Evolutionary conservation across 2,797 vertebrate species (phyloP), one percentile per base, ranked within the genome.

Genomic region (Harpagifer antarcticus): DNA sequence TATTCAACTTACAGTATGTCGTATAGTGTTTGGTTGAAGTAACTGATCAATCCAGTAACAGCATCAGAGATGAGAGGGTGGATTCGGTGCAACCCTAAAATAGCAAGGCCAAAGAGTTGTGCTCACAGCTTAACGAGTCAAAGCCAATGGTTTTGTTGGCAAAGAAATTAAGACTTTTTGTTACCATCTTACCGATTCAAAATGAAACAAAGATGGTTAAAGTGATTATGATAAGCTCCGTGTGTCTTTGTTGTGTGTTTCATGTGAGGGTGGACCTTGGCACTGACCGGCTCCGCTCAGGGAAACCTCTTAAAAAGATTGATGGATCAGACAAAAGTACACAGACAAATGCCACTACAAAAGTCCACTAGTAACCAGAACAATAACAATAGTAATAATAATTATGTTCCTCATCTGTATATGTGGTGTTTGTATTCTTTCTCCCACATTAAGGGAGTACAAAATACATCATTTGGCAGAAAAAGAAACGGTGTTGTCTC

Each of bases 391-490:
- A 74, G 76, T 86, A 82, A 83, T 68, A 72, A 76, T 72, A 73
- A 78, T 78, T 71, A 82, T 77, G 84, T 44, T 86, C 74, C 52
- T 78, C 13, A 10, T 84, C 82, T 65, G 57, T 82, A 81, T 77
- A 75, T 55, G 75, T 85, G 81, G 63, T 79, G 79, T 74, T 82
- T 72, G 65, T 54, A 13, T 68, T 79, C 57, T 82, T 67, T 81
- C 63, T 74, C 69, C 83, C 85, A 70, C 74, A 82, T 79, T 74
- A 61, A 67, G 79, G 63, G 79, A 91, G 73, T 79, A 88, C 91
- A 91, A 8, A 92, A 89, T 89, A 90, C 85, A 91, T 88, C 72
- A 89, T 91, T 90, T 92, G 86, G 88, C 88, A 90, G 89, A 84
- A 86, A 79, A 88, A 44, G 33, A 68, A 73, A 71, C 58, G 42